These are phyloP conservation scores for Nephrotoma flavescens DNA, from an alignment of 2,888 invertebrate species.

Conservation along the genomic window DNA sequence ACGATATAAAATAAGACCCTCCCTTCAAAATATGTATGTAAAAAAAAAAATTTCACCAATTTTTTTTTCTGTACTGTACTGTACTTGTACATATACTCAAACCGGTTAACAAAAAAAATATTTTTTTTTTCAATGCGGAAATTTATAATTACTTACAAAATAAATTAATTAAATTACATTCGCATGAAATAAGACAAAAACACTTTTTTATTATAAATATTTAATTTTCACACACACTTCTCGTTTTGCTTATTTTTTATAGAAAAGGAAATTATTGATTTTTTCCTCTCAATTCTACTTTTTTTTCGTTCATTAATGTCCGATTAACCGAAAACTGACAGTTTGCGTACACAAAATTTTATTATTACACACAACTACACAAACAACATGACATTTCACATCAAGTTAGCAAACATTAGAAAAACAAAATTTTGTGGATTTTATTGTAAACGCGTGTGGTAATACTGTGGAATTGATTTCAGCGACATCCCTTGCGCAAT, in stretches of 20 bases:
- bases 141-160: neutral
- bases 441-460: neutral
- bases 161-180: neutral
- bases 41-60: neutral
- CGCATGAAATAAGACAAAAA: neutral
- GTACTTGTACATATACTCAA: neutral
- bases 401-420: neutral
- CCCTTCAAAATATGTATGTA: neutral
- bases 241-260: neutral
- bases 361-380: neutral
- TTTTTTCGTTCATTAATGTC: neutral
- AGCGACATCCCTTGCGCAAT: neutral
- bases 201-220: neutral
- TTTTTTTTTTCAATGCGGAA: neutral
- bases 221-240: neutral
- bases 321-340: constrained; percentile 5
- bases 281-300: neutral
- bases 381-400: neutral
- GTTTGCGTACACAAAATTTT: constrained; percentile 3
- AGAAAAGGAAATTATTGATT: neutral
- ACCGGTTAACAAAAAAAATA: neutral
- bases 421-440: neutral
- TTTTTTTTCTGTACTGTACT: neutral
- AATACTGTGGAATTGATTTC: neutral
- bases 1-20: neutral